Evolutionary conservation across 2,797 vertebrate genomes (phyloP), one percentile per base, ranked within the genome.

Genomic region (Lates japonicus): DNA sequence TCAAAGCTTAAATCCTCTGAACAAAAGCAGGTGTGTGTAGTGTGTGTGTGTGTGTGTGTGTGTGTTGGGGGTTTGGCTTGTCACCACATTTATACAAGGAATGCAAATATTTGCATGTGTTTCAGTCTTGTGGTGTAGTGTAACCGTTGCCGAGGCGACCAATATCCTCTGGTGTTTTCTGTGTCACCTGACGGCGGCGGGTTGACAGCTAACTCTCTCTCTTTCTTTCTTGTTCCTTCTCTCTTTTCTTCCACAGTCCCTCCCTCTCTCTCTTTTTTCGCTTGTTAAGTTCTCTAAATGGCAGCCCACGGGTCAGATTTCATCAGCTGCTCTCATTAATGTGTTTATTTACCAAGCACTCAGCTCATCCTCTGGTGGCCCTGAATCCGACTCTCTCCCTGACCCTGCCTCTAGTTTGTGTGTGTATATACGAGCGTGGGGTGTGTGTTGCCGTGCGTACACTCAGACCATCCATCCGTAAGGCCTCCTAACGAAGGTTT

Each of bases 71-170:
- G 72, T 66, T 75, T 54, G 69, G 69, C 66, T 39, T 85, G 82
- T 84, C 90, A 84, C 70, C 74, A 84, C 84, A 75, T 88, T 90
- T 79, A 70, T 83, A 80, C 33, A 57, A 87, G 78, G 89, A 91
- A 91, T 88, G 87, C 84, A 88, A 90, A 92, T 91, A 92, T 92
- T 88, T 89, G 90, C 70, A 49, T 58, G 68, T 51, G 70, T 69
- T 68, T 76, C 62, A 60, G 71, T 70, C 44, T 69, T 59, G 68
- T 72, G 68, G 78, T 73, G 81, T 84, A 70, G 70, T 73, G n/a
- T 84, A 84, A 86, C 82, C 58, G 80, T 94, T 87, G 41, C 88
- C 80, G 81, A 81, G 71, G 90, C 1, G 51, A 89, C 76, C 17
- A 55, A 57, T 86, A 59, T 85, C 74, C 69, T 75, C 74, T 49